Conservation (phyloP, 2,797 vertebrate species). For the Protonibea diacanthus region DNA sequence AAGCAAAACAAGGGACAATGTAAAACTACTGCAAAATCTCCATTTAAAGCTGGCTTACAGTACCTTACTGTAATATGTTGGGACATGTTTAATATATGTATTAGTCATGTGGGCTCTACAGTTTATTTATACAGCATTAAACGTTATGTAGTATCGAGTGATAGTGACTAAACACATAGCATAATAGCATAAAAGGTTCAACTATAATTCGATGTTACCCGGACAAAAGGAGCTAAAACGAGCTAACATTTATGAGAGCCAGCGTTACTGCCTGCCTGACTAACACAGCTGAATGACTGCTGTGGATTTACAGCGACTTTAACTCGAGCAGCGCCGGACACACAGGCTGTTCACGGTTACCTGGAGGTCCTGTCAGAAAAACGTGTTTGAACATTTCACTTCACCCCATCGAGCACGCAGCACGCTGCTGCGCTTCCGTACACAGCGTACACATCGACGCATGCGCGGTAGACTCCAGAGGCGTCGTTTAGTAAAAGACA, state of each 20-base stretch:
- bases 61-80: neutral
- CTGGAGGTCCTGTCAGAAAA: slow-evolving; percentile 90
- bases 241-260: neutral
- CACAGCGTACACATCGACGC: slow-evolving; percentile 52
- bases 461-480: slow-evolving; percentile 55
- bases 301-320: neutral
- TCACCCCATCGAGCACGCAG: neutral
- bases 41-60: neutral
- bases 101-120: neutral
- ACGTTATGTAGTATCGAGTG: neutral
- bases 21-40: neutral
- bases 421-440: slow-evolving; percentile 60
- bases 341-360: slow-evolving; percentile 70
- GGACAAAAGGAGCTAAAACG: neutral
- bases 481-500: neutral
- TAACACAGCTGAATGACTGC: neutral
- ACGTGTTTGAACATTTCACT: slow-evolving; percentile 85
- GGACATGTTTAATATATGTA: neutral
- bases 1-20: slow-evolving; percentile 20
- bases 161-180: neutral
- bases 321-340: neutral
- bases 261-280: neutral
- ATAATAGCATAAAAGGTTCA: neutral
- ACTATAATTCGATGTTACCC: accelerated
- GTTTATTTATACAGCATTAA: neutral